A percentile compares a stretch with the other conserved stretches of the same genome.
phyloP scores from a whole-genome alignment of 2,888 invertebrate genomes.

The Apamea monoglypha region DNA sequence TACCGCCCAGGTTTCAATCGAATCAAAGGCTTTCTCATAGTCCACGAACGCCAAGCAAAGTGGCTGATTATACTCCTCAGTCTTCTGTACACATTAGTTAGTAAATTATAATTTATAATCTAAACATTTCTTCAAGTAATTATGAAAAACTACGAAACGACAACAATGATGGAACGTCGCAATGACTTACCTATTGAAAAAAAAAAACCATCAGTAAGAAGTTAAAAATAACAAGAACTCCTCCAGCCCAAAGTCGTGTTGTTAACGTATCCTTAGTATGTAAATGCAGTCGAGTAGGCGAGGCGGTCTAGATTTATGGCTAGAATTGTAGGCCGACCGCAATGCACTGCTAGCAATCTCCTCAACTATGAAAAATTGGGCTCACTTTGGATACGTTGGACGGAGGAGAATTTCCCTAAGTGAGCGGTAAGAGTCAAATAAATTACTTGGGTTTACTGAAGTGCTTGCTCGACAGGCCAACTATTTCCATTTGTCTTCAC shows the following conservation, averaged over 20 bases:
- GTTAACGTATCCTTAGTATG: slow-evolving; percentile 35
- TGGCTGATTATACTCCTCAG: too few relatives aligned
- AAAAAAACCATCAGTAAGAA: neutral
- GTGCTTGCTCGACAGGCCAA: slow-evolving; percentile 25
- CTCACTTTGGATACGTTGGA: slow-evolving; percentile 20
- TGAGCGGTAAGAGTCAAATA: slow-evolving; percentile 54
- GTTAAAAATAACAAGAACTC: neutral
- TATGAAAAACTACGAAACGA: neutral
- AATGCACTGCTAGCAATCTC: slow-evolving; percentile 56
- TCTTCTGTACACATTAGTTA: neutral
- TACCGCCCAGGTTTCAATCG: too few relatives aligned
- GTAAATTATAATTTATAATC: too few relatives aligned
- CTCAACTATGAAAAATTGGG: slow-evolving; percentile 58
- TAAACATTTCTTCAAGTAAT: neutral
- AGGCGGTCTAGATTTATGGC: slow-evolving; percentile 59
- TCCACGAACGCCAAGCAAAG: too few relatives aligned
- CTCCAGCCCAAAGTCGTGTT: slow-evolving; percentile 18
- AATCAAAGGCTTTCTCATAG: too few relatives aligned
- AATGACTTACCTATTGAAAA: neutral
- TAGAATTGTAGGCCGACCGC: slow-evolving; percentile 59
- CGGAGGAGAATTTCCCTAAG: slow-evolving; percentile 27
- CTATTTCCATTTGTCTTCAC: slow-evolving; percentile 28
- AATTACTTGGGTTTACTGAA: slow-evolving; percentile 47
- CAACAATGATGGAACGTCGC: neutral
- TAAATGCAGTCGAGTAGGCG: slow-evolving; percentile 39